Base-by-base conservation (phyloP, 2,888 invertebrate genomes). In the Synergus itoensis region DNA sequence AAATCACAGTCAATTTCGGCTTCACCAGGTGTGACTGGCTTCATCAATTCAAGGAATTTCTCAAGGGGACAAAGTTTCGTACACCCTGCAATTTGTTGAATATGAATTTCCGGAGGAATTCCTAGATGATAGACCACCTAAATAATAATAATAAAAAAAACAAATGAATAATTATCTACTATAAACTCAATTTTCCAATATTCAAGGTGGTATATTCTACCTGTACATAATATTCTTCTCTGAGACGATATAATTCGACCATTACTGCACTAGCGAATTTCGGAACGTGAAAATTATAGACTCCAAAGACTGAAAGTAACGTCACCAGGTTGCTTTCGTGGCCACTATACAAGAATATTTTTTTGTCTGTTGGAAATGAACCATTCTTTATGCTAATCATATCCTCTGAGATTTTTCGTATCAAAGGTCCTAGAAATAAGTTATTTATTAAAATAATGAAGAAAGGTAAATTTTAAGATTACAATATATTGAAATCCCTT, bases 11-110 rank as follows among this genome's bases (percentile, higher is more conserved):
- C 57, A 40, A 81, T 40, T 81, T 92, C 92, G 84, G 93, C 93
- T 79, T 93, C 90, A 69, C 92, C 89, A 43, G 94, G 92, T 77
- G 93, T 91, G 62, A 93, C 92, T 78, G 93, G 92, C 86, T 92
- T 92, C 18, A 93, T 92, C n/a, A 94, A 88, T 12, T 85, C 84
- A 9, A 92, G 85, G 85, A 94, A 94, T 63, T 90, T 92, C 9
- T 93, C 92, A 77, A 94, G 92, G 69, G 94, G 93, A 85, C 95
- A 95, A 11, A 93, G 87, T 4, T 87, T 80, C 1, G 92, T 92
- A 85, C 94, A 95, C 3, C 93, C 93, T 0, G 92, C 91, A 57
- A 95, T 90, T 0, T 73, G 11, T 5, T 36, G 40, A 73, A 73
- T 40, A 53, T 73, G 36, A 57, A 12, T 57, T 40, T 53, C 18